A percentile compares a stretch with the other conserved stretches of the same genome.
phyloP scores from a whole-genome alignment of 2,888 invertebrate genomes.

The Platypus cylindrus region DNA sequence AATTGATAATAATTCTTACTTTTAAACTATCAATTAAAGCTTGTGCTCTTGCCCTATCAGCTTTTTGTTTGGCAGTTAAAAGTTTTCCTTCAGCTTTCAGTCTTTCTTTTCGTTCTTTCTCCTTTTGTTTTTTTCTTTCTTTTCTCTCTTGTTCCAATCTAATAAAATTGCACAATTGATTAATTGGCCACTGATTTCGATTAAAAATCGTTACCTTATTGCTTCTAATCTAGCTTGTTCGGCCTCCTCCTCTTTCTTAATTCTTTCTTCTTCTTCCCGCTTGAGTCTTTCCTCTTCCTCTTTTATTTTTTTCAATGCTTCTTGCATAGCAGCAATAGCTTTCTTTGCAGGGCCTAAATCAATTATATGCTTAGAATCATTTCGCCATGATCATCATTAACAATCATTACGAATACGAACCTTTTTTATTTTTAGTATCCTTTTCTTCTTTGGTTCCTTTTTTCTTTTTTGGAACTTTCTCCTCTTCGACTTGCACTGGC shows the following conservation, averaged over 20 bases:
- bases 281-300: slow-evolving; percentile 74
- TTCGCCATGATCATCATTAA: too few relatives aligned
- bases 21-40: slow-evolving; percentile 80
- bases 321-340: slow-evolving; percentile 84
- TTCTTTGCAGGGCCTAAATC: slow-evolving; percentile 65
- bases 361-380: slow-evolving; percentile 1
- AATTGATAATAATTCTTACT: slow-evolving; percentile 11
- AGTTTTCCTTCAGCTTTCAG: slow-evolving; percentile 94
- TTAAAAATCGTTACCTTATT: slow-evolving; percentile 29
- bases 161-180: slow-evolving; percentile 3
- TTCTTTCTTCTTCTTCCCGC: slow-evolving; percentile 69
- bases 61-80: slow-evolving; percentile 86
- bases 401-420: slow-evolving; percentile 2
- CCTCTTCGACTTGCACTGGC: slow-evolving; percentile 29
- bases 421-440: slow-evolving; percentile 34
- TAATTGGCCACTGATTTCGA: background rate
- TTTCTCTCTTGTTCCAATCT: slow-evolving; percentile 66
- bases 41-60: slow-evolving; percentile 77
- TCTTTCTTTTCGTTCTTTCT: slow-evolving; percentile 83
- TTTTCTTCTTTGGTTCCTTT: slow-evolving; percentile 25
- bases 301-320: slow-evolving; percentile 73
- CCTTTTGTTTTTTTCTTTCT: slow-evolving; percentile 81
- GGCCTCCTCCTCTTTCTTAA: slow-evolving; percentile 71
- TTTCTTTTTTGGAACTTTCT: slow-evolving; percentile 25
- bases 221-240: slow-evolving; percentile 63